phyloP scores from a whole-genome alignment of 2,888 invertebrate species.

The Muscina levida region DNA sequence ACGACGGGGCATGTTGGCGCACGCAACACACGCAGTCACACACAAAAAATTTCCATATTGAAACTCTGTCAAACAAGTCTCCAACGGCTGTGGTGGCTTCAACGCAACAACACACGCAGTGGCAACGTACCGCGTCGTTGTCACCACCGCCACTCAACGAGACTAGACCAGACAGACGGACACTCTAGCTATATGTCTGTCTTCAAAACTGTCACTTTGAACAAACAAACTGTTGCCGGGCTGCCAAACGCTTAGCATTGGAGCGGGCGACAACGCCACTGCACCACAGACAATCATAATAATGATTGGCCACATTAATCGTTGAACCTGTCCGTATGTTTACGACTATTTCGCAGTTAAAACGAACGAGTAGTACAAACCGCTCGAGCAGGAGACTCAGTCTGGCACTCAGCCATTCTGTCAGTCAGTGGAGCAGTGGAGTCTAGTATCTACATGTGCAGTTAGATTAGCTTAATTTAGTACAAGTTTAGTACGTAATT shows the following conservation, averaged over 20 bases:
- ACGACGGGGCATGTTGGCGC: neutral
- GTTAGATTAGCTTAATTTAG: constrained; percentile 22
- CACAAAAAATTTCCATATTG: neutral
- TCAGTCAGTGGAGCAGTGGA: neutral
- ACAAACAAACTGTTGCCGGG: constrained; percentile 26
- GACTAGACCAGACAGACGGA: neutral
- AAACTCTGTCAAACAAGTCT: constrained; percentile 6
- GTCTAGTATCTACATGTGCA: neutral
- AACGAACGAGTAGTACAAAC: neutral
- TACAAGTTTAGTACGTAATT: constrained; percentile 31
- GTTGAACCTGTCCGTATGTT: neutral
- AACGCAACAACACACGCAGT: too few species aligned
- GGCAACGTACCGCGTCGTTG: too few species aligned
- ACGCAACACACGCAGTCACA: neutral
- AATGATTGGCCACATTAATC: neutral
- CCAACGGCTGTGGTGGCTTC: too few species aligned
- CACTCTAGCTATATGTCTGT: neutral
- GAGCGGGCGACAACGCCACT: neutral
- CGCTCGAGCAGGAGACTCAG: neutral
- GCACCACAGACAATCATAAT: neutral
- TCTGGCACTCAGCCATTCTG: neutral
- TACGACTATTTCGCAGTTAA: neutral
- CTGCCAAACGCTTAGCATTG: neutral
- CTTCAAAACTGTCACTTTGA: constrained; percentile 7
- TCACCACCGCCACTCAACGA: neutral